Evolutionary conservation across 37 sponge, comb jelly and placozoan genomes (phyloP), one percentile per base, ranked within the genome.

Genomic region (Petrosia ficiformis): DNA sequence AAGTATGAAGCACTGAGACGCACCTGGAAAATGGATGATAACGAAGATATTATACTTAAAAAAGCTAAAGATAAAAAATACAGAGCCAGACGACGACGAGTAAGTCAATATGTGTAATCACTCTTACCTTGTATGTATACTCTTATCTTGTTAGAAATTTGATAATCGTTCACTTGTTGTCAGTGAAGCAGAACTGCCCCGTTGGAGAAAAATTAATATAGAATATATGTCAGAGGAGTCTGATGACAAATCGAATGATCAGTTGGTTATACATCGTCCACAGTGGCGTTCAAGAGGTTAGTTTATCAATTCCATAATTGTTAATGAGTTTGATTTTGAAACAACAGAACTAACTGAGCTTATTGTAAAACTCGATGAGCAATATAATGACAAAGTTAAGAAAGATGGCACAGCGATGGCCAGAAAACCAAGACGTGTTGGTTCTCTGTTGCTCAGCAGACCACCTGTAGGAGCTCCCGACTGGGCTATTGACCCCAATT

Each of bases 141-240:
- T 29, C 16, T 58, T 26, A 11, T 58, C 33, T 28, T 42, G 22
- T 11, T 32, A 74, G 59, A 57, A 74, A 8, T 74, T 57, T 74
- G 75, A 74, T 4, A 74, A 74, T 39, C 75, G 75, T 14, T 26
- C 3, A 37, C 5, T 4, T 64, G 77, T 76, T 24, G 11, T 61
- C 11, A 40, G 28, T 5, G 28, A 43, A 29, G 6, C 21, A 26
- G 77, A 76, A 33, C 16, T 25, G 66, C 4, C 54, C 19, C 29
- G 39, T 3, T 76, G 77, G 77, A 63, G 34, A 2, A 11, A 60
- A 24, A 14, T 76, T 3, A 28, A 41, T 36, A 2, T 63, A 39
- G 65, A 76, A 40, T 63, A 34, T 39, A 76, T 76, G 77, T 26
- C 77, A 40, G 65, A 76, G 8, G 77, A 76, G 29, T 64, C 66